Base-by-base conservation (phyloP, 1,140 invertebrate species). In the Drosophila setifemur region DNA sequence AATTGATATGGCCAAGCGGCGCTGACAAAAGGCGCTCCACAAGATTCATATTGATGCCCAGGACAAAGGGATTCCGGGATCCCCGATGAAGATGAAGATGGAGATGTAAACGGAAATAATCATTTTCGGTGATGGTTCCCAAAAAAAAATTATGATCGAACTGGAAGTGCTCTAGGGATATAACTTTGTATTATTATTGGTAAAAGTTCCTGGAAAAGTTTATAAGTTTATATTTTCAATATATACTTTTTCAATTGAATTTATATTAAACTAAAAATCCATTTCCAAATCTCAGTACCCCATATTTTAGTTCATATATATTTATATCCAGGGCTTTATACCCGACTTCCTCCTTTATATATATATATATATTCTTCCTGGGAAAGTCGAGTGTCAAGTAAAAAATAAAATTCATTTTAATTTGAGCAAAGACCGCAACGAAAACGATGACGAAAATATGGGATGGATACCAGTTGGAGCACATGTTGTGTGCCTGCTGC, bases 341-440 rank as follows among this genome's bases (percentile, higher is more conserved):
- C n/a, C n/a, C n/a, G n/a, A n/a, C n/a, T n/a, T n/a, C n/a, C n/a
- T n/a, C n/a, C n/a, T n/a, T n/a, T n/a, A n/a, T n/a, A n/a, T n/a
- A n/a, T n/a, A n/a, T 21, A 8, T 7, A 8, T 7, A 8, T 37
- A 37, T 8, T 0, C 14, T 21, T 14, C 37, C 29, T n/a, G 31
- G 16, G 18, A 33, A 50, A 45, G 47, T 12, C 11, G 49, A 58
- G 48, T 70, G 63, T 69, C 63, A 58, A 58, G 55, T 47, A 29
- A 68, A 66, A n/a, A 60, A 74, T 70, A 50, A 69, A 79, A 81
- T 61, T 66, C 54, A 67, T 55, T 79, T 81, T 53, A 74, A 73
- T 70, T 72, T 67, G 67, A 43, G 73, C 60, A 52, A 39, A 53
- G 54, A 71, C 42, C 40, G 52, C 63, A 64, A 48, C 58, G 47